Percentiles rank a stretch among this genome's conserved stretches.
phyloP scores from a whole-genome alignment of 2,113 vertebrate species.

The Prionailurus viverrinus region DNA sequence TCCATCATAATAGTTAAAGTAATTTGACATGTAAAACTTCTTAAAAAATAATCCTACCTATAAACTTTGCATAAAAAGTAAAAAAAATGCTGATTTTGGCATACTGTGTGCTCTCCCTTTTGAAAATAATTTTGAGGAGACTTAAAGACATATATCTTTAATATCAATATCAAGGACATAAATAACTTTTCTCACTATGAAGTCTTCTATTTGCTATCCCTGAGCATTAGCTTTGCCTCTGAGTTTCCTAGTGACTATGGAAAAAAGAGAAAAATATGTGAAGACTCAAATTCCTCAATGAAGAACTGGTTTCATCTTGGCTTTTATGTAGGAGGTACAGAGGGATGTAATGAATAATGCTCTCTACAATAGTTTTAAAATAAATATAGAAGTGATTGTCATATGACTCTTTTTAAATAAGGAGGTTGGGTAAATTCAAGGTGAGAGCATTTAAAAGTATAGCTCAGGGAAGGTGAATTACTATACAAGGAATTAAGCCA shows the following conservation, averaged over 20 bases:
- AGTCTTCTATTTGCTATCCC: background rate
- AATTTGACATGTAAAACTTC: background rate
- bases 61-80: background rate
- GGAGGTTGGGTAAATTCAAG: background rate
- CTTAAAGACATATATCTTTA: background rate
- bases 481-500: constrained; percentile 9
- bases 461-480: background rate
- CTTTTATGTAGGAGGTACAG: background rate
- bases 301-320: background rate
- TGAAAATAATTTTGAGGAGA: constrained; percentile 8
- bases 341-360: background rate
- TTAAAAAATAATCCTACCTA: background rate
- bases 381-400: background rate
- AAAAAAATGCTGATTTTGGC: background rate
- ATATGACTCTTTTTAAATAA: background rate
- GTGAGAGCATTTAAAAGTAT: background rate
- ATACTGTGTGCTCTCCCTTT: background rate
- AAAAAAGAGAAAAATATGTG: background rate
- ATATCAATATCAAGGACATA: background rate
- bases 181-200: background rate
- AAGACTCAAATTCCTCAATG: background rate
- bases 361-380: background rate
- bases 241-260: constrained; percentile 5
- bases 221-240: background rate
- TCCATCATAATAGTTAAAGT: background rate